These are phyloP conservation scores for Aphaenogaster floridana DNA, from an alignment of 1,140 invertebrate genomes.

Conservation along the genomic window DNA sequence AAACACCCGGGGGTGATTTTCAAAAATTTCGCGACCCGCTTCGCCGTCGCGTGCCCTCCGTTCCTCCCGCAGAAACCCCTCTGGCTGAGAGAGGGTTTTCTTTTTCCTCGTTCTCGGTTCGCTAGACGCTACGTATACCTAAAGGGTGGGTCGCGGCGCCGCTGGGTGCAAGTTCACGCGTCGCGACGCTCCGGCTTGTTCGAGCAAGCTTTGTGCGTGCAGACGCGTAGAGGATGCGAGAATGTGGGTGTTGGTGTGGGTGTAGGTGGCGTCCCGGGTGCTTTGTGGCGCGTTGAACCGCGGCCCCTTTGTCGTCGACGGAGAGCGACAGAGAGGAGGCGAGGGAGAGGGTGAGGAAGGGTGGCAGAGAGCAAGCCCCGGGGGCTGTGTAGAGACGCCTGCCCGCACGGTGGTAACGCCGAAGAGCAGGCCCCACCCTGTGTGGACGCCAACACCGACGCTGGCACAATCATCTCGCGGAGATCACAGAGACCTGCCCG, in stretches of 20 bases:
- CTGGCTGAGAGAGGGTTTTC: neutral
- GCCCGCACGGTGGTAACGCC: slow-evolving; percentile 73
- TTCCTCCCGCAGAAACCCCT: neutral
- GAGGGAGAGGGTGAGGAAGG: neutral
- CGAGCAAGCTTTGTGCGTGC: slow-evolving; percentile 53
- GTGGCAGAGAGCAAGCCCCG: slow-evolving; percentile 67
- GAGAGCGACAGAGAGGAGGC: slow-evolving; percentile 46
- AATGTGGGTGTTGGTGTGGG: slow-evolving; percentile 48
- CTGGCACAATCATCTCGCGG: slow-evolving; percentile 82
- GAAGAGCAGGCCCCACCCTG: slow-evolving; percentile 71
- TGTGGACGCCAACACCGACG: slow-evolving; percentile 67
- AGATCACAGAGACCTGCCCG: slow-evolving; percentile 82
- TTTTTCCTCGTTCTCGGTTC: slow-evolving; percentile 67
- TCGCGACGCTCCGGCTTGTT: slow-evolving; percentile 77
- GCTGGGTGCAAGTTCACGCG: slow-evolving; percentile 81
- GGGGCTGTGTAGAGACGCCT: slow-evolving; percentile 79
- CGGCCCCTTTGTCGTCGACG: slow-evolving; percentile 83
- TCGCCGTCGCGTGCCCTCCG: neutral
- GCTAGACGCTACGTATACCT: slow-evolving; percentile 67
- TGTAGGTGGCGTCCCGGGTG: slow-evolving; percentile 82
- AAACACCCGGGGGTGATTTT: neutral
- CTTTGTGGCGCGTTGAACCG: slow-evolving; percentile 86
- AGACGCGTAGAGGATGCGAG: slow-evolving; percentile 30
- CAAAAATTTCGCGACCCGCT: slow-evolving; percentile 6
- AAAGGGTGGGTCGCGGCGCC: slow-evolving; percentile 68